Percentiles rank a stretch among this genome's conserved stretches.
These are phyloP conservation scores for Scaptomyza tumidula DNA, from an alignment of 2,888 invertebrate species.

Conservation along the genomic window DNA sequence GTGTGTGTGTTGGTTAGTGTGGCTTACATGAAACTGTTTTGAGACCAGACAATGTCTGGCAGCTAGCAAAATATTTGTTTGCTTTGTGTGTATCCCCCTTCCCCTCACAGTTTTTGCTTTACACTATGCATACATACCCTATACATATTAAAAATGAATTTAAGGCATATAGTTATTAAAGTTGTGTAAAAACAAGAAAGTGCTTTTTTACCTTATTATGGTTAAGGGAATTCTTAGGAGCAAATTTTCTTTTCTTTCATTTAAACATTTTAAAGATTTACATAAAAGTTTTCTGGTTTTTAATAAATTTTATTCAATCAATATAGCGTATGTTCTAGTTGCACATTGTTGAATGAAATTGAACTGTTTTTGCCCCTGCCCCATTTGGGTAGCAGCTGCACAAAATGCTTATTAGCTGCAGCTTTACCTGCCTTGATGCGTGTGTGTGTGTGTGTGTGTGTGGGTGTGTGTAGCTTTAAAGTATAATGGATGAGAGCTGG, in stretches of 20 bases:
- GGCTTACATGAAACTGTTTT: conserved; percentile 26
- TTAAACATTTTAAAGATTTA: no score
- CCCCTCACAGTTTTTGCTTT: neutral
- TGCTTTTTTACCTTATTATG: no score
- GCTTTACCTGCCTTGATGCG: neutral
- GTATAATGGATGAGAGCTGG: conserved; percentile 1
- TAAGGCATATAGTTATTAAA: no score
- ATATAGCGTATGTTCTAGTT: neutral
- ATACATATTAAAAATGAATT: neutral
- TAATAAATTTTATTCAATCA: neutral
- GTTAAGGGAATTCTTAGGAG: no score
- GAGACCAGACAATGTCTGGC: conserved; percentile 28
- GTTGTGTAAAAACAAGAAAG: no score
- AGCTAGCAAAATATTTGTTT: conserved; percentile 22
- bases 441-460: conserved; percentile 1
- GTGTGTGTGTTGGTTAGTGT: conserved; percentile 9
- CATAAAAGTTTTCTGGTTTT: neutral
- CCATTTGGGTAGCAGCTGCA: neutral
- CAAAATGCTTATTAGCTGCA: neutral
- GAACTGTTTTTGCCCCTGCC: no score
- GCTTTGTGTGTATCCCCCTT: neutral
- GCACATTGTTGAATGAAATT: neutral
- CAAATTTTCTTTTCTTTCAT: no score
- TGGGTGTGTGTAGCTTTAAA: neutral
- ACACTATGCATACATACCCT: neutral